A percentile compares a stretch with the other conserved stretches of the same genome.
Evolutionary conservation across 2,113 vertebrate species (phyloP).

Genomic region (Phylloscopus trochiloides): DNA sequence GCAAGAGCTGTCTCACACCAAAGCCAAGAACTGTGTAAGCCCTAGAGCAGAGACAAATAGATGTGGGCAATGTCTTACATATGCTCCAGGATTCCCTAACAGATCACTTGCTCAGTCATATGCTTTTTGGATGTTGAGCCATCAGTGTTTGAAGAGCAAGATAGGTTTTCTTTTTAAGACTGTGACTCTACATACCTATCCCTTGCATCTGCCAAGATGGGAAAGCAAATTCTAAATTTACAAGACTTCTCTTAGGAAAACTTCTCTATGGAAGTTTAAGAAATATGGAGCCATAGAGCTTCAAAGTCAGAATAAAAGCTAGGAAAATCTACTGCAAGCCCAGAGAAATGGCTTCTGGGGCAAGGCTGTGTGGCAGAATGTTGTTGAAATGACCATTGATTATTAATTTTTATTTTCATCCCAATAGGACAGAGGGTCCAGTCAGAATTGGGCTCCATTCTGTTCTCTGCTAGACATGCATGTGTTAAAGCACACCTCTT

Average conservation of each 20-base stretch:
- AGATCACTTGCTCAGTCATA: neutral
- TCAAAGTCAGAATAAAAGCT: neutral
- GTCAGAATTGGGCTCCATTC: neutral
- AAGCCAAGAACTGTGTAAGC: neutral
- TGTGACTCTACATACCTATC: neutral
- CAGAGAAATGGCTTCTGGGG: neutral
- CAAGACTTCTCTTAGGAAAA: neutral
- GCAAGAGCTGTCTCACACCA: neutral
- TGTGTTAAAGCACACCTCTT: neutral
- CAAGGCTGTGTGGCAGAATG: neutral
- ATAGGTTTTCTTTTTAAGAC: neutral
- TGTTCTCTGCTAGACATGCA: neutral
- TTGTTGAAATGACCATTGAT: neutral
- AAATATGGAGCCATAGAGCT: neutral
- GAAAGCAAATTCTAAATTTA: neutral
- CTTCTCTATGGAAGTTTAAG: neutral
- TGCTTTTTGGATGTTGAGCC: neutral
- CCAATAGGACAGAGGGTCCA: neutral
- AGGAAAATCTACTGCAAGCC: neutral
- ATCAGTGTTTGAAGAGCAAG: neutral
- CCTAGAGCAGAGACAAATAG: neutral
- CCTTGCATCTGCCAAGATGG: neutral
- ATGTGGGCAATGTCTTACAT: neutral
- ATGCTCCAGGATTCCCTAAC: neutral
- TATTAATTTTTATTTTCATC: neutral